Conservation (phyloP, 2,797 vertebrate genomes). For the Chiloscyllium punctatum region DNA sequence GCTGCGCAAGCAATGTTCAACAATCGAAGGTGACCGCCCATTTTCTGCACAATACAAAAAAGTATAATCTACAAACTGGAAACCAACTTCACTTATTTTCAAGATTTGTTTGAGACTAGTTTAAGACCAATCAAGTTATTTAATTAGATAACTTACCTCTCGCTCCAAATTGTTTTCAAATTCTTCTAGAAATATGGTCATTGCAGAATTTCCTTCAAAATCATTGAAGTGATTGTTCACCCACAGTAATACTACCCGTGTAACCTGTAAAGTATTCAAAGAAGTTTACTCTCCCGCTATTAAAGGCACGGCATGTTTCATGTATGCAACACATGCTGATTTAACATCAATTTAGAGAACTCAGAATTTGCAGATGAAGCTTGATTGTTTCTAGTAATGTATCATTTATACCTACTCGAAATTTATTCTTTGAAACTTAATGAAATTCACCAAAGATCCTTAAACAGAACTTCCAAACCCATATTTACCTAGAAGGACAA, state of each 20-base stretch:
- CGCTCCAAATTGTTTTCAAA: constrained; percentile 97
- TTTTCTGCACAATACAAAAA: constrained; percentile 70
- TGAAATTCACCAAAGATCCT: neutral
- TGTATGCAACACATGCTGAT: neutral
- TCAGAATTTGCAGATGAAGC: neutral
- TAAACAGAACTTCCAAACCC: no score
- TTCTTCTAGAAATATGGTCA: constrained; percentile 96
- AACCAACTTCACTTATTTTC: neutral
- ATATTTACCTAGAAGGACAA: no score
- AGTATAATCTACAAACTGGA: neutral
- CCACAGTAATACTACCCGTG: constrained; percentile 98
- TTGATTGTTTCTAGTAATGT: neutral
- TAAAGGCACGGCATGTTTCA: neutral
- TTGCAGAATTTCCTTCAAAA: constrained; percentile 93
- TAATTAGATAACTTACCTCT: constrained; percentile 67
- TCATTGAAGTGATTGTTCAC: constrained; percentile 99
- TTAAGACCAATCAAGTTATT: neutral
- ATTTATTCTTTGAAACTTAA: neutral
- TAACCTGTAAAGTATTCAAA: constrained; percentile 69
- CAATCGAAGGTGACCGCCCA: constrained; percentile 95
- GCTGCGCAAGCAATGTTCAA: constrained; percentile 97
- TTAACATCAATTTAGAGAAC: neutral
- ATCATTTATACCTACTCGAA: neutral
- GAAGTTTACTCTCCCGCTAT: neutral
- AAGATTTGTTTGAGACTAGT: neutral